Evolutionary conservation across 2,888 invertebrate genomes (phyloP), one percentile per base, ranked within the genome.

Genomic region (Lampropteryx suffumata): DNA sequence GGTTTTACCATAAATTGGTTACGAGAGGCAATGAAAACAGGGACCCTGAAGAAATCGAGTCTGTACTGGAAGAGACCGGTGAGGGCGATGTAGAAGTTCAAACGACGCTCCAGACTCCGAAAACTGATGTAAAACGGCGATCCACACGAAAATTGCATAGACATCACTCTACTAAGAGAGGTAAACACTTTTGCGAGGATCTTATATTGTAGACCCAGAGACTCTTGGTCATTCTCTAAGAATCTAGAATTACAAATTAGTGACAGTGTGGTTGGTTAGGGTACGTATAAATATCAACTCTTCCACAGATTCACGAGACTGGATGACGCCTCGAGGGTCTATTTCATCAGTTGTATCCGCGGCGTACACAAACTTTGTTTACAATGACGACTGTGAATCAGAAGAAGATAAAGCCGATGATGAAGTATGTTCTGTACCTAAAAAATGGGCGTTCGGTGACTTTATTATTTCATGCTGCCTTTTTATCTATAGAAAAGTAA

Each of bases 1-100:
- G 83, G 14, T 75, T 82, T 54, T 90, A 88, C 57, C 90, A 92
- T 69, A 92, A 92, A 40, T 78, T 96, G 55, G 94, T 95, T 2
- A 92, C 92, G n/a, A 91, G 93, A 7, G 93, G 94, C 28, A 91
- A 82, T 50, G 88, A 89, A 50, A 81, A 78, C 47, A 79, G 80
- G 33, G 79, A 87, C 33, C 67, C 79, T 0, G 84, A 82, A 49
- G 81, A 82, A 3, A 83, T 84, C 21, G 82, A 82, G 43, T 76
- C 80, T 0, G 52, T 87, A 40, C 67, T 73, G 0, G 87, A 87
- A 59, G 85, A 85, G 48, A 67, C 55, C 0, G 73, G 69, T 5
- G 76, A 71, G 24, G 35, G 29, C 0, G 50, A 33, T 8, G 37
- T 64, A 57, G 61, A 81, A 57, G 61, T 36, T 1, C 65, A 60